Base-by-base conservation (phyloP, 2,113 vertebrate species). In the Tiliqua scincoides region DNA sequence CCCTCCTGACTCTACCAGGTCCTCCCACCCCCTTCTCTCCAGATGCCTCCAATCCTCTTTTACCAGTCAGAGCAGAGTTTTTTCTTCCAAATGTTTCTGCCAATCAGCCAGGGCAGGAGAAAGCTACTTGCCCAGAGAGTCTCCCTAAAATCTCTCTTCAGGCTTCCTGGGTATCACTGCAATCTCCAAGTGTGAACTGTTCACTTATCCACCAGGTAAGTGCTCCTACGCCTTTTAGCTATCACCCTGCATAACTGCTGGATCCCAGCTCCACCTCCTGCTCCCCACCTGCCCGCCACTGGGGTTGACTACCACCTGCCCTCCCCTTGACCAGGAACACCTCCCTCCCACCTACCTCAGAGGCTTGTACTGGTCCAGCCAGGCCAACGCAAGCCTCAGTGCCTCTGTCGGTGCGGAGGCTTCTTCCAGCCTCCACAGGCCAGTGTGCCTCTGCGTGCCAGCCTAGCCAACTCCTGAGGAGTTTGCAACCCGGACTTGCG, bases 131-230 rank as follows among this genome's bases (percentile, higher is more conserved):
- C 70, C 80, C 93, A 23, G 93, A 43, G 74, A 91, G 85, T 23
- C 94, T 96, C 10, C 96, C 97, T 73, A 96, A 97, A 95, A 95
- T 97, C 30, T 95, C 96, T 57, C 96, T 98, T 54, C 97, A 97
- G 81, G 97, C 97, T 78, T 98, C 98, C 8, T 99, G 98, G 98
- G 97, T 97, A 0, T 98, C 98, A 18, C 95, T 98, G 68, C 96
- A 96, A 75, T 98, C 98, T 2, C 97, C 98, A 0, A 96, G 95
- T 27, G 96, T 97, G 91, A 97, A 98, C 94, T 97, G 97, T 70
- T 94, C 97, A 2, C 94, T 97, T 78, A 95, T 96, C 88, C 95
- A 95, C 27, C 98, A 98, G 98, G 98, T 99, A 95, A n/a, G 90
- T 25, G 65, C 23, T 17, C 15, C 6, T 0, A 0, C n/a, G 86